These are phyloP conservation scores for Mesocentrotus franciscanus DNA, from an alignment of 53 echinoderm and acorn worm species.

Conservation along the genomic window DNA sequence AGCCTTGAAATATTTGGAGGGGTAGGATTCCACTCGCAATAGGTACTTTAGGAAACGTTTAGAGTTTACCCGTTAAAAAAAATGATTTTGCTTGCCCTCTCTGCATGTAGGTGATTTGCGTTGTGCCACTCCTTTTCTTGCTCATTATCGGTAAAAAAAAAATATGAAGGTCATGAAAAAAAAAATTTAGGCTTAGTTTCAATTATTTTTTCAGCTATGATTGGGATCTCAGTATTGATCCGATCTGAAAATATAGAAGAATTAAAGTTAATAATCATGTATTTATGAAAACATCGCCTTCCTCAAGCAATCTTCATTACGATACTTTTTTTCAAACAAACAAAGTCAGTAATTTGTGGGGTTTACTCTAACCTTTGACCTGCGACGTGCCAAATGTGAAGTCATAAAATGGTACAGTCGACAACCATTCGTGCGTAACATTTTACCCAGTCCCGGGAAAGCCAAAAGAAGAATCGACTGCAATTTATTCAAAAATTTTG, in stretches of 20 bases:
- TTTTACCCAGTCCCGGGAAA: not conserved
- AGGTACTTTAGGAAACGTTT: too few species aligned
- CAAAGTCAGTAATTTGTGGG: not conserved
- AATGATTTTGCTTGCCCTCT: too few species aligned
- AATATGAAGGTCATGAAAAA: too few species aligned
- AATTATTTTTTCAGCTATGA: not conserved
- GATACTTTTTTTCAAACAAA: not conserved
- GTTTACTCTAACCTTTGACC: conserved; percentile 22
- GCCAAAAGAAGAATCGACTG: not conserved
- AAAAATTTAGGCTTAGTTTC: too few species aligned
- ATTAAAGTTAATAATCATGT: not conserved
- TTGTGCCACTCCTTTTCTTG: too few species aligned
- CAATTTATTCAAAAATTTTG: not conserved
- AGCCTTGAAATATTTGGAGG: too few species aligned
- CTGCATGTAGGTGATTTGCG: too few species aligned
- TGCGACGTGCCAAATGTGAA: conserved; percentile 23
- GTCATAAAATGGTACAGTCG: conserved; percentile 6
- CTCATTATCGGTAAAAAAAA: too few species aligned
- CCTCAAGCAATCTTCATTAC: not conserved
- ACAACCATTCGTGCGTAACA: conserved; percentile 8
- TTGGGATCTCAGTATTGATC: not conserved
- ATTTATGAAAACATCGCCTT: not conserved
- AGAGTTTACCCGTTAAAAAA: too few species aligned
- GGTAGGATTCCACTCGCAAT: too few species aligned
- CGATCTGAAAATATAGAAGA: not conserved